phyloP scores from a whole-genome alignment of 2,888 invertebrate genomes.

The Papilio elwesi region DNA sequence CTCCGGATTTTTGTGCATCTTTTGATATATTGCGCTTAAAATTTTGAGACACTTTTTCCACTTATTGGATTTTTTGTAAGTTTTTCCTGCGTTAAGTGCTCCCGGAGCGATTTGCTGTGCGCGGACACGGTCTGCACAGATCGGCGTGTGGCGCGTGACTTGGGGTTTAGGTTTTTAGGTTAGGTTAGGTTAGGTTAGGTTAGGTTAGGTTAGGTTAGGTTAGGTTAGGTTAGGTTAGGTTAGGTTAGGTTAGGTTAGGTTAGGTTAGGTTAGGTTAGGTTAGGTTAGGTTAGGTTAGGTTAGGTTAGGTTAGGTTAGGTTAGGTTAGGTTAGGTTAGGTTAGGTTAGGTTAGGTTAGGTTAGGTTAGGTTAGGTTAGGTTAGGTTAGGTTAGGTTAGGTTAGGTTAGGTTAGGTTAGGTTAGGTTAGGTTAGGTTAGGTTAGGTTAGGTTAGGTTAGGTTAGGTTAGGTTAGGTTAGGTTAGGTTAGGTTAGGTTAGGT shows the following conservation, averaged over 20 bases:
- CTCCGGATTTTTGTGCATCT: too few relatives aligned
- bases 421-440: too few relatives aligned
- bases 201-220: slow-evolving; percentile 41
- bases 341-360: slow-evolving; percentile 41
- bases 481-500: too few relatives aligned
- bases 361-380: too few relatives aligned
- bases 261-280: slow-evolving; percentile 44
- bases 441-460: too few relatives aligned
- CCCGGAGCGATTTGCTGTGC: not conserved
- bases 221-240: slow-evolving; percentile 43
- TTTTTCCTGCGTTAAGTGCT: too few relatives aligned
- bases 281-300: slow-evolving; percentile 43
- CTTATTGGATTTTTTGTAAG: not conserved
- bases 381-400: slow-evolving; percentile 36
- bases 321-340: slow-evolving; percentile 37
- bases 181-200: slow-evolving; percentile 37
- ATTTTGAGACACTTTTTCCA: too few relatives aligned
- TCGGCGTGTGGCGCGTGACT: too few relatives aligned
- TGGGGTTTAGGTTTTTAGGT: slow-evolving; percentile 41
- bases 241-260: slow-evolving; percentile 45
- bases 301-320: slow-evolving; percentile 42
- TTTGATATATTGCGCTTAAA: too few relatives aligned
- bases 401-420: slow-evolving; percentile 38
- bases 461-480: too few relatives aligned
- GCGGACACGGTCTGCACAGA: too few relatives aligned